Evolutionary conservation across 2,797 vertebrate genomes (phyloP), one percentile per base, ranked within the genome.

Genomic region (Oryzias sinensis): DNA sequence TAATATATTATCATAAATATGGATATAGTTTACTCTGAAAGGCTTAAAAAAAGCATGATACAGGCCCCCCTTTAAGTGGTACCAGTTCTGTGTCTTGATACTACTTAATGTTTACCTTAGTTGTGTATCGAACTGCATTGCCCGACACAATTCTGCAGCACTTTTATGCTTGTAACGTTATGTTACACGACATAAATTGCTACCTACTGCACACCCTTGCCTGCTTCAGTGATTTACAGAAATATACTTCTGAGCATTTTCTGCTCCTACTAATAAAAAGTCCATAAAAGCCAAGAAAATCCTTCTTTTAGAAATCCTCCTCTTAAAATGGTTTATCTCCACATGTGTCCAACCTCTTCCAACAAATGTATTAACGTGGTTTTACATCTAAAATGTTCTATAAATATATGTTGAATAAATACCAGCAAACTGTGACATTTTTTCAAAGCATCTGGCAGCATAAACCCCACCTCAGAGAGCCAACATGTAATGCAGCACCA

Each of bases 381-480:
- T 20, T 63, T 9, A 48, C 79, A 82, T 87, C 80, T 90, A 90
- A 88, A 77, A 55, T 5, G 63, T 85, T 88, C 86, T 42, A 89
- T 91, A 81, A 89, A 92, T 89, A 88, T 77, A 89, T 92, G 60
- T 72, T 81, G 84, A 90, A 90, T 91, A 91, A 91, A 91, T 90
- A 92, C 88, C 83, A 86, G 80, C 85, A 85, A 72, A 80, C 76
- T 82, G 70, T 76, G 78, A 85, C 33, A 86, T 79, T 79, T 83
- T 88, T 85, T 83, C 65, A 54, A 71, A 90, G 88, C 87, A 90
- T 90, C 89, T 91, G 90, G 71, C 78, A 54, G 47, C 6, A 42
- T 77, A 79, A 83, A 83, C 81, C 78, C 69, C 65, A 86, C 89
- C 80, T 87, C 62, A 25, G 54, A 53, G 59, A n/a, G 1, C 15